Evolutionary conservation across 1,140 invertebrate species (phyloP), one percentile per base, ranked within the genome.

Genomic region (Macrosteles quadrilineatus): DNA sequence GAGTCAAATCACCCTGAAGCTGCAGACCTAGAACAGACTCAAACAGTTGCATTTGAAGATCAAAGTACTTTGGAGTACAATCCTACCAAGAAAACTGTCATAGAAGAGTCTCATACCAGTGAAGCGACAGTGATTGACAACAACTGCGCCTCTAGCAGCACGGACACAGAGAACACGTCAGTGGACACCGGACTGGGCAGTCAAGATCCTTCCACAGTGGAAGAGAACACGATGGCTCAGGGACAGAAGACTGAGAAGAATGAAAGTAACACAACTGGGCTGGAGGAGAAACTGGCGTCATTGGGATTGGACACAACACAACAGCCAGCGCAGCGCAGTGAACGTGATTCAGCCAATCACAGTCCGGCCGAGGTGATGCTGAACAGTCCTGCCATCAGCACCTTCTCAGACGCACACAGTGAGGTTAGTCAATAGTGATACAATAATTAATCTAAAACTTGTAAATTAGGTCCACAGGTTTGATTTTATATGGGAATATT

Each of bases 261-360:
- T 36, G 71, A 71, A n/a, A 30, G 9, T 59, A 59, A 57, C 11
- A 50, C 32, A 17, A 21, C 62, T 29, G 50, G 67, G 30, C 32
- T 72, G 21, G 70, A 69, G 21, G 55, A 73, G 0, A 73, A 73
- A 40, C 30, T 73, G 40, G 69, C 70, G 1, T 66, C 53, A 17
- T 27, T 74, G 21, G 75, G 73, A 50, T 32, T 74, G 57, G 70
- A 73, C 25, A 50, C 72, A 25, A 27, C 43, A 11, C 66, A 69
- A 19, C 36, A 27, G 12, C 57, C 68, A 14, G 71, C 53, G 25
- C 55, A 59, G 23, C 63, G 67, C 2, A 57, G 81, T 63, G 85
- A 86, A 72, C 81, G 87, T 70, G 87, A 89, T 78, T 88, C 87
- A 29, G 87, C 87, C 25, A 89, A 88, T 77, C 87, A 88, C 72